A percentile compares a stretch with the other conserved stretches of the same genome.
phyloP scores from a whole-genome alignment of 2,113 vertebrate genomes.

The Ibidorhyncha struthersii region DNA sequence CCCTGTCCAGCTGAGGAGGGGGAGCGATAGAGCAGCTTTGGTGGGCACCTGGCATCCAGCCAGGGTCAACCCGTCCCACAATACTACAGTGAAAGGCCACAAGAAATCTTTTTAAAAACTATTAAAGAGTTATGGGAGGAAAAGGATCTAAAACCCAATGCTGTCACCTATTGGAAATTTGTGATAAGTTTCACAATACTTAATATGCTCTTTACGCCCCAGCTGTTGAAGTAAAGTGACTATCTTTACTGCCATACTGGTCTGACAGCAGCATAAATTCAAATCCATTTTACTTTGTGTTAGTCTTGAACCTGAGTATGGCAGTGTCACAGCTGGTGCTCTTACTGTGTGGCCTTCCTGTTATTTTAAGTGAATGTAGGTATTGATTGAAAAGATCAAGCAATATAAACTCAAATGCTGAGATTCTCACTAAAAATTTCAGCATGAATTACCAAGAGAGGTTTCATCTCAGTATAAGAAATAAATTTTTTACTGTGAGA shows the following conservation, averaged over 20 bases:
- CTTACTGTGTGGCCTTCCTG: background rate
- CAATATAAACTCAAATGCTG: background rate
- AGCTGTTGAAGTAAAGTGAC: background rate
- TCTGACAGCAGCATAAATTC: background rate
- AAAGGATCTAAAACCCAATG: background rate
- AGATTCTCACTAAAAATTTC: background rate
- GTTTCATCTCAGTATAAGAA: background rate
- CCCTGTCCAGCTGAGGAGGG: background rate
- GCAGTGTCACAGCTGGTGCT: background rate
- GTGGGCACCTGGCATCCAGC: background rate
- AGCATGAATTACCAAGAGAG: background rate
- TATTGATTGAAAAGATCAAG: background rate
- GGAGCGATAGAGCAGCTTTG: background rate
- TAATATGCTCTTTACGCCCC: background rate
- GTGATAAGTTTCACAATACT: background rate
- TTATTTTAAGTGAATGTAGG: background rate
- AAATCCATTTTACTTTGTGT: background rate
- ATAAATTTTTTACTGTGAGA: background rate
- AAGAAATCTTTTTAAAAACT: background rate
- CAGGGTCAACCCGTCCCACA: background rate
- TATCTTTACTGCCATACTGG: background rate
- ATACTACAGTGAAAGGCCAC: background rate
- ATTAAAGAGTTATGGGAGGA: background rate
- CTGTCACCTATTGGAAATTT: slow-evolving; percentile 11
- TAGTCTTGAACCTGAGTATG: background rate